Evolutionary conservation across 2,797 vertebrate species (phyloP).

Genomic region (Xiphorhynchus erythropygius): DNA sequence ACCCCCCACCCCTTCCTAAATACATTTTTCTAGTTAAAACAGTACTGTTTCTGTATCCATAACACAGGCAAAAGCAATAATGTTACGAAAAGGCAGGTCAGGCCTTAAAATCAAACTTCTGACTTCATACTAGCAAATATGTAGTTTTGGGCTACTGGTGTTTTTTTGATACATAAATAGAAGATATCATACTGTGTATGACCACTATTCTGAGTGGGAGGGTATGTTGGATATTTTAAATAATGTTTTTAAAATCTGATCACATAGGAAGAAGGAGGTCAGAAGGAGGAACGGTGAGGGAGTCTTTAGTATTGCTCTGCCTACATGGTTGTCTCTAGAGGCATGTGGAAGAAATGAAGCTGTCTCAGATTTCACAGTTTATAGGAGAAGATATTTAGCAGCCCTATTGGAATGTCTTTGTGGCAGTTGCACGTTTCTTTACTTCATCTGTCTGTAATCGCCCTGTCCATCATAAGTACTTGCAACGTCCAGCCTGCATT

Average conservation of each 20-base stretch:
- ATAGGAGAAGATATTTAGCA: background rate
- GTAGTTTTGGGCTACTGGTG: background rate
- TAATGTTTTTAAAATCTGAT: background rate
- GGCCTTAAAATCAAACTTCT: background rate
- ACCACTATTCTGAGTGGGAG: background rate
- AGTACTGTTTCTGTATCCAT: background rate
- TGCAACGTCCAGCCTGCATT: background rate
- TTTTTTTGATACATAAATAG: background rate
- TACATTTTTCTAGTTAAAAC: background rate
- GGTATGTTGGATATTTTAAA: background rate
- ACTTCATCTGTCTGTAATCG: background rate
- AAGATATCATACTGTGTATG: background rate
- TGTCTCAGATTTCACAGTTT: background rate
- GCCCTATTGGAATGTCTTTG: rapidly evolving
- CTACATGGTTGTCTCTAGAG: background rate
- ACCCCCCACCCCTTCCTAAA: background rate
- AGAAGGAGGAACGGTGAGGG: background rate
- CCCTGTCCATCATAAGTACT: background rate
- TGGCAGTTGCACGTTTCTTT: background rate
- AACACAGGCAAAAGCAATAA: background rate
- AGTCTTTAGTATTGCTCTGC: background rate
- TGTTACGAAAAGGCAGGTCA: background rate
- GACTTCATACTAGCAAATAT: background rate
- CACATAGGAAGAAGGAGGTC: background rate
- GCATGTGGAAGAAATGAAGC: background rate